phyloP scores from a whole-genome alignment of 2,113 vertebrate genomes.

The Cairina moschata region DNA sequence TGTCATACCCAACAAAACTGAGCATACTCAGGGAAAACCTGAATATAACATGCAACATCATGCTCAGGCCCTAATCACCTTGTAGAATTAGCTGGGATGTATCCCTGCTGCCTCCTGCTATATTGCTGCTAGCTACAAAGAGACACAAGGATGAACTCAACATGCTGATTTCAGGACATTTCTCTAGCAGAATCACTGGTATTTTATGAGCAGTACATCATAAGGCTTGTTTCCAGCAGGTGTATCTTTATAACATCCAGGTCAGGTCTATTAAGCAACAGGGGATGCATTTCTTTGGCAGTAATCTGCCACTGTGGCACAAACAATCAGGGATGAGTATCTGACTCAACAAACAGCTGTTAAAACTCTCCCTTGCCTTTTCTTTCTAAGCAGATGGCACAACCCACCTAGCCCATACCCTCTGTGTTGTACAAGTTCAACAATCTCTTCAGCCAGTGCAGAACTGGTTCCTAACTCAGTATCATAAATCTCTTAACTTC shows the following conservation, averaged over 20 bases:
- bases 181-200: neutral
- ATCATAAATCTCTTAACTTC: slow-evolving; percentile 3
- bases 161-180: slow-evolving; percentile 44
- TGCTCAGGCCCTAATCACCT: neutral
- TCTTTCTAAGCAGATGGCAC: slow-evolving; percentile 40
- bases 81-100: neutral
- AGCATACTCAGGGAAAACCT: slow-evolving; percentile 6
- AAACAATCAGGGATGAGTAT: slow-evolving; percentile 56
- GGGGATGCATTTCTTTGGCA: slow-evolving; percentile 65
- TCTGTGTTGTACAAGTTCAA: neutral
- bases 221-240: slow-evolving; percentile 59
- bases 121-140: neutral
- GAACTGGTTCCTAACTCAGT: neutral
- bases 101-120: neutral
- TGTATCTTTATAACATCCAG: slow-evolving; percentile 58
- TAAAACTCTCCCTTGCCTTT: slow-evolving; percentile 51
- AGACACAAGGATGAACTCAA: slow-evolving; percentile 1
- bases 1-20: slow-evolving; percentile 53
- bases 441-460: slow-evolving; percentile 17
- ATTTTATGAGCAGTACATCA: slow-evolving; percentile 55
- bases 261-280: slow-evolving; percentile 63
- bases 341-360: slow-evolving; percentile 68
- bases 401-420: neutral
- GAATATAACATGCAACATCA: neutral
- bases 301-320: slow-evolving; percentile 50